Base-by-base conservation (phyloP, 2,888 invertebrate species). In the Scaptomyza flava region DNA sequence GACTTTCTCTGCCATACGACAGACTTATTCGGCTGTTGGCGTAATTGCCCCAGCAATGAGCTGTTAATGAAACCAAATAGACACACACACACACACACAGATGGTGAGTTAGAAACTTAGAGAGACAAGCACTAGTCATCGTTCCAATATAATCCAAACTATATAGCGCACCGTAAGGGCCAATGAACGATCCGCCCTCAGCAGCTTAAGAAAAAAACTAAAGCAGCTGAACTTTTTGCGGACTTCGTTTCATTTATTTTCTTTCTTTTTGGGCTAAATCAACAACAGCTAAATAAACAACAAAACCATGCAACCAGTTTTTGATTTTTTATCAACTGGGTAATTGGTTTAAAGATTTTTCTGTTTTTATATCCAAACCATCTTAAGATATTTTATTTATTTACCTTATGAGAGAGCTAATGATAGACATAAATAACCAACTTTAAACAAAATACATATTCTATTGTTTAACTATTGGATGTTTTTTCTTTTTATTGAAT, bases 1-100 rank as follows among this genome's bases (percentile, higher is more conserved):
- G 77, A 85, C 87, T 83, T 83, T 87, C 87, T 87, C 82, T 67
- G 79, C 62, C 70, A 77, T 84, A 87, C 81, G 87, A 87, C 79
- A 79, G 81, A 87, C 85, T 79, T 74, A 79, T 82, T 87, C 53
- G 81, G 71, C 76, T 72, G 70, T 84, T 78, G 85, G 61, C 79
- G 85, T 87, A 87, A 87, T 87, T 82, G 82, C 85, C 70, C 51
- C 69, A 68, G 72, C 82, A 81, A 83, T 82, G 79, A 66, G 76
- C 79, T 81, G 87, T 74, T 82, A 87, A 82, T 82, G 85, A 85
- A 87, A 81, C 71, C 65, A 76, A 65, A 74, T 75, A 68, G 67
- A 72, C 67, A 31, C 51, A 17, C 50, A 58, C n/a, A 72, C 67
- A 31, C 51, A 17, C 47, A 41, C 61, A 43, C 46, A 41, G 69